A percentile compares a stretch with the other conserved stretches of the same genome.
phyloP scores from a whole-genome alignment of 2,888 invertebrate species.

The Halictus quadricinctus region DNA sequence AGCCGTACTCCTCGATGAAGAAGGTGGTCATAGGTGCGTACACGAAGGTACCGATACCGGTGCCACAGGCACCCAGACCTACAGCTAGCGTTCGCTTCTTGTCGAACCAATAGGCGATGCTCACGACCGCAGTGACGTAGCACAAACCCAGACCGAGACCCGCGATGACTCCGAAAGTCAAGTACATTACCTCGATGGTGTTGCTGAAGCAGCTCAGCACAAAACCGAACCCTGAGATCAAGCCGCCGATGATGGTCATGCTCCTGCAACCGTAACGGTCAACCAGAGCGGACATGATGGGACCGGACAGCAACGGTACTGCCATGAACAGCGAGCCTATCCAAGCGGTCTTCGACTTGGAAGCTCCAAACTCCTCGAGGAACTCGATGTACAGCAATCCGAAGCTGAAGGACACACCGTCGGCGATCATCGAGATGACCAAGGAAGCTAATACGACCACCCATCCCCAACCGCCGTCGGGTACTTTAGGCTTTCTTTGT shows the following conservation, averaged over 20 bases:
- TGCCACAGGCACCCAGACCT: constrained; percentile 94
- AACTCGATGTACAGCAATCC: constrained; percentile 94
- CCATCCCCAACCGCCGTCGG: constrained; percentile 96
- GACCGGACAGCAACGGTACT: constrained; percentile 93
- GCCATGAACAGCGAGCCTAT: constrained; percentile 95
- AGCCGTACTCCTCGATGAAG: constrained; percentile 90
- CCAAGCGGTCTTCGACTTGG: constrained; percentile 94
- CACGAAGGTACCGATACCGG: constrained; percentile 94
- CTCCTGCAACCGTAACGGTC: constrained; percentile 93
- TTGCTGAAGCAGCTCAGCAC: constrained; percentile 88
- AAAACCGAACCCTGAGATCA: constrained; percentile 90
- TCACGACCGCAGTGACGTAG: constrained; percentile 95
- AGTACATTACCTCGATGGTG: constrained; percentile 90
- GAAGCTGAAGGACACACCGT: constrained; percentile 96
- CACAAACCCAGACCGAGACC: constrained; percentile 93
- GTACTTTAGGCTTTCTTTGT: constrained; percentile 84
- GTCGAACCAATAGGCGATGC: constrained; percentile 96
- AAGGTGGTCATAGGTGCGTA: constrained; percentile 93
- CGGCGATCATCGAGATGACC: constrained; percentile 93
- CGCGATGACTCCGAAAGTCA: constrained; percentile 93
- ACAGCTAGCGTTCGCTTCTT: constrained; percentile 93
- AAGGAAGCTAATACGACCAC: constrained; percentile 93
- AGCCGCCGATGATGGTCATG: constrained; percentile 89
- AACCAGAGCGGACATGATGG: constrained; percentile 92
- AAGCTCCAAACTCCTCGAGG: constrained; percentile 90